These are phyloP conservation scores for Microcebus griseorufus DNA, from an alignment of 2,113 vertebrate genomes.

Conservation along the genomic window DNA sequence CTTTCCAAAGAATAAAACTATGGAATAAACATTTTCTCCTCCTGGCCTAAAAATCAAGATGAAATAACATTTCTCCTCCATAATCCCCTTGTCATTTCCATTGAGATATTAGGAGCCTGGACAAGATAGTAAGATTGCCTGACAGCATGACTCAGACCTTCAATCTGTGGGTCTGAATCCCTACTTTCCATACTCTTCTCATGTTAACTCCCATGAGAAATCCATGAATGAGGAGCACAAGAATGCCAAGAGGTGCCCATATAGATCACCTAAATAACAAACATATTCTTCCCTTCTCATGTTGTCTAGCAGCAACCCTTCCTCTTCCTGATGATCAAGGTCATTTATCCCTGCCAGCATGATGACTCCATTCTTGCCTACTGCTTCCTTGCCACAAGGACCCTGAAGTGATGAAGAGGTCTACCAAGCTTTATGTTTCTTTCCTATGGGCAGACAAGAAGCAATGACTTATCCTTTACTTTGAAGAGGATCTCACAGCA, in stretches of 20 bases:
- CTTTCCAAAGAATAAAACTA: constrained; percentile 4
- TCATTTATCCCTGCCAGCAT: background rate
- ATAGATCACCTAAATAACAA: background rate
- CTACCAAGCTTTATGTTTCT: background rate
- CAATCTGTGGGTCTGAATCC: background rate
- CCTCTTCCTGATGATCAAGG: background rate
- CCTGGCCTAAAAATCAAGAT: background rate
- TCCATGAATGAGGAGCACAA: background rate
- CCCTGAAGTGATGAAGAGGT: background rate
- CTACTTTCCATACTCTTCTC: background rate
- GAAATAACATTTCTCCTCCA: background rate
- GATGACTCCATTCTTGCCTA: background rate
- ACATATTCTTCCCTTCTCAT: background rate
- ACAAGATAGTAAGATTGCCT: background rate
- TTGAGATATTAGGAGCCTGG: background rate
- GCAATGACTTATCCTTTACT: background rate
- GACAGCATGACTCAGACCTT: background rate
- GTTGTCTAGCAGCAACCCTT: background rate
- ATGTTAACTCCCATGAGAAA: too few species aligned
- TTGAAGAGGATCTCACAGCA: background rate
- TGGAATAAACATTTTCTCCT: background rate
- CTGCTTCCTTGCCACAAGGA: background rate
- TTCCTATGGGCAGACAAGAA: background rate
- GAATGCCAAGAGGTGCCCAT: background rate
- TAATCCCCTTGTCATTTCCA: background rate